Base-by-base conservation (phyloP, 53 echinoderm and acorn worm species). In the Patiria pectinifera region DNA sequence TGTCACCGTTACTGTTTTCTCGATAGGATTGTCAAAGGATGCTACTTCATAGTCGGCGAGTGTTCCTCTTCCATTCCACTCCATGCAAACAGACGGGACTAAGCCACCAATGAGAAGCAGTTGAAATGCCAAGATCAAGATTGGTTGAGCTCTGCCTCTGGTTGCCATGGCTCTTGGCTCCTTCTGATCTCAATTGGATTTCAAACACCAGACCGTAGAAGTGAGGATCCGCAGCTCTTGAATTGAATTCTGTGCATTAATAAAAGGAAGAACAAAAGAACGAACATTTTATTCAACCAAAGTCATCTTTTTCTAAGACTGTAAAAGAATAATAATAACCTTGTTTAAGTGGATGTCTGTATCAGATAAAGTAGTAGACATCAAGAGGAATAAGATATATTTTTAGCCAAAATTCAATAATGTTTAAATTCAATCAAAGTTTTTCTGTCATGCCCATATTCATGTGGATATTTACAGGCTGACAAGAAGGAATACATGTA, bases 21-120 rank as follows among this genome's bases (percentile, higher is more conserved):
- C 47, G 23, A 86, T 61, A 48, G 79, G 92, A 63, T 86, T 92
- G 25, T 69, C 85, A 70, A 93, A 93, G 35, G 59, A 48, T 26
- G 86, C 71, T 45, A 93, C 43, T 66, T 69, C 53, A 75, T 88
- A 93, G 14, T 59, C 70, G 3, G 88, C 87, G 14, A 93, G 77
- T 1, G 53, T 53, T 5, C 53, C 53, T 53, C 69, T 53, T 80
- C 80, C 80, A 81, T 10, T 69, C 90, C 90, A 90, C 49, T 81
- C 66, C 46, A 45, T 12, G 23, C 15, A 69, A 80, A 53, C 90
- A 8, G 69, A 69, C 61, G 80, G 81, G 62, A 90, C 8, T 12
- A 69, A 77, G 71, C 62, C 18, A 48, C 10, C 9, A 47, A 80
- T 23, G 3, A 90, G 81, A 2, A 45, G n/a, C 80, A 90, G 48